These are phyloP conservation scores for Haliclystus octoradiatus DNA, from an alignment of 30 jellyfish, hydroid and myxozoan species.

Conservation along the genomic window DNA sequence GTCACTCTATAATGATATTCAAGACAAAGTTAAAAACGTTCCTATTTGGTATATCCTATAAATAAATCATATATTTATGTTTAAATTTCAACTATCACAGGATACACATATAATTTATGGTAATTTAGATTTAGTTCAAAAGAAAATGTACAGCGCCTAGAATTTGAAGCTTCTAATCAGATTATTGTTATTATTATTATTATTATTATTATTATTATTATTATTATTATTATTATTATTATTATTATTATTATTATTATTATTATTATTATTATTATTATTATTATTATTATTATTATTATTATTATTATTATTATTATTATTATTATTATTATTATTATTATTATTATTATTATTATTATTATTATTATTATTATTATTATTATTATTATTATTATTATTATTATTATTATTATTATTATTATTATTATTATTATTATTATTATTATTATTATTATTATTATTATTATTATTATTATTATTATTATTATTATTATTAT, in stretches of 20 bases:
- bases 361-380: too few species aligned
- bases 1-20: too few species aligned
- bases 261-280: neutral
- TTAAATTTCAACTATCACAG: too few species aligned
- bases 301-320: neutral
- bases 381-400: too few species aligned
- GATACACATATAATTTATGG: too few species aligned
- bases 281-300: neutral
- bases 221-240: neutral
- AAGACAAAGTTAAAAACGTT: too few species aligned
- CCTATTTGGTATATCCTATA: too few species aligned
- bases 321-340: neutral
- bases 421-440: neutral
- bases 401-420: neutral
- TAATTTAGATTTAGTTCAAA: too few species aligned
- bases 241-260: too few species aligned
- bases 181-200: neutral
- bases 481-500: neutral
- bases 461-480: neutral
- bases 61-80: too few species aligned
- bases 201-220: neutral
- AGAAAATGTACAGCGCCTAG: too few species aligned
- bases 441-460: neutral
- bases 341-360: neutral
- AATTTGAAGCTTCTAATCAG: neutral